These are phyloP conservation scores for Cavia porcellus DNA, from an alignment of 2,113 vertebrate species.

Conservation along the genomic window DNA sequence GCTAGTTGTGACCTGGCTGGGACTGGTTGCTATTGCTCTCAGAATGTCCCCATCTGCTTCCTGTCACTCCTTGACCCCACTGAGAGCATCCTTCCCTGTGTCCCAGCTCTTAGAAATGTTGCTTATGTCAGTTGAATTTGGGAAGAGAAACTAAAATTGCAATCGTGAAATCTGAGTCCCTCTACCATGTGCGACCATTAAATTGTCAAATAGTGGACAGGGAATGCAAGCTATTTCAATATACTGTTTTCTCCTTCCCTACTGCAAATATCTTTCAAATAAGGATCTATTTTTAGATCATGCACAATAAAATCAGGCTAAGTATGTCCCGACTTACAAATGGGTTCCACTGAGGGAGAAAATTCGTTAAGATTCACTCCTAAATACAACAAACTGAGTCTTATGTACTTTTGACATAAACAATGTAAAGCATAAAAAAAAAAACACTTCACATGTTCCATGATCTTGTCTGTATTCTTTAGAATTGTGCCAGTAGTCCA, in stretches of 20 bases:
- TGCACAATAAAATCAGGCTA: not conserved
- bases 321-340: not conserved
- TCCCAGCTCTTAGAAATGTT: not conserved
- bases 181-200: not conserved
- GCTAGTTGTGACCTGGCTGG: not conserved
- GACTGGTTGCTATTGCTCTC: not conserved
- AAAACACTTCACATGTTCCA: too few relatives aligned
- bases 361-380: not conserved
- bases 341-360: not conserved
- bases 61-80: not conserved
- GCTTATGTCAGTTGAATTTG: constrained; percentile 10
- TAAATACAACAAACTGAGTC: not conserved
- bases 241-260: not conserved
- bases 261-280: constrained; percentile 20
- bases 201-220: not conserved
- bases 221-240: not conserved
- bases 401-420: not conserved
- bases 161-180: not conserved
- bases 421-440: not conserved
- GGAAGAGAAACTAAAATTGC: not conserved
- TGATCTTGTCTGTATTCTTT: not conserved
- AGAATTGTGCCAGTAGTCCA: not conserved
- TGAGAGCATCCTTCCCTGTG: not conserved
- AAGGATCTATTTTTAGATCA: not conserved
- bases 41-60: not conserved